Base-by-base conservation (phyloP, 1,140 invertebrate genomes). In the Drosophila kohkoa region DNA sequence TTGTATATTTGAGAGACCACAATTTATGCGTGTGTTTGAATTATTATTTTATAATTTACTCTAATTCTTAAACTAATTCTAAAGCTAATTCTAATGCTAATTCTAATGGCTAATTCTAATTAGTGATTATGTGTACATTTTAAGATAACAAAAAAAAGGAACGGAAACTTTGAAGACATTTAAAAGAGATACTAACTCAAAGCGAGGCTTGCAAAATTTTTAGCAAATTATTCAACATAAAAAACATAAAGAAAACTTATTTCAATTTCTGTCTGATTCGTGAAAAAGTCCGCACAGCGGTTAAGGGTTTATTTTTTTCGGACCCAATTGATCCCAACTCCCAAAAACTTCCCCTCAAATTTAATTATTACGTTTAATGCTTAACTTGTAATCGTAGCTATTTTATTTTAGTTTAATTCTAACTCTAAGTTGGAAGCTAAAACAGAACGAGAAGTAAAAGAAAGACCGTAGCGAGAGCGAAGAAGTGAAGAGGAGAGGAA, bases 191-290 rank as follows among this genome's bases (percentile, higher is more conserved):
- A 57, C 20, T 35, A 66, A 82, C 77, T 87, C 51, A 80, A 77
- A 81, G 85, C 81, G 86, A 88, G 85, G 83, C 83, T 88, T 83
- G 43, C 48, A 55, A 82, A 74, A 74, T 65, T 86, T 67, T 75
- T 67, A 85, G 69, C 35, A 78, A 81, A 86, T 65, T 69, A 57
- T 69, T 62, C 51, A 57, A 60, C 35, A 13, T 5, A n/a, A 43
- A 43, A 60, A 10, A 38, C 7, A 38, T 3, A 10, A 38, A 10
- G 35, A 10, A 38, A 38, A 38, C 7, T 5, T 10, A 11, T 38
- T 38, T 51, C 43, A 45, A 46, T 52, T 67, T 62, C 35, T 75
- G 38, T 58, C 49, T 54, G 28, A 15, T 52, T 52, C 7, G 51
- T 13, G n/a, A 32, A 51, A 11, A 11, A 28, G 15, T 62, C 20